phyloP scores from a whole-genome alignment of 2,888 invertebrate genomes.

The Thyatira batis region DNA sequence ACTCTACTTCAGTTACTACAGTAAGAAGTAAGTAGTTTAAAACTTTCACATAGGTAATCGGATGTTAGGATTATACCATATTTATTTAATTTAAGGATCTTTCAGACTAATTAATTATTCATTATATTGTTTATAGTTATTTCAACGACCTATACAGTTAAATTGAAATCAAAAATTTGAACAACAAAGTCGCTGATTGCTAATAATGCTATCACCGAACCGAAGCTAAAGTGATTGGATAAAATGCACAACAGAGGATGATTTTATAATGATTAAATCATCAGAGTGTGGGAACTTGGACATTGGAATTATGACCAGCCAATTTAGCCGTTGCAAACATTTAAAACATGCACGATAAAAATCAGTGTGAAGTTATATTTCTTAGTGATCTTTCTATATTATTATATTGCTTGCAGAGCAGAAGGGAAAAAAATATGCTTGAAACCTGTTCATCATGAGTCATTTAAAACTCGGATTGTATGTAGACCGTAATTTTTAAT shows the following conservation, averaged over 20 bases:
- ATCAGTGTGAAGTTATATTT: background rate
- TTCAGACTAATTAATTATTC: too few species aligned
- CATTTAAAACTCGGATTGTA: background rate
- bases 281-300: background rate
- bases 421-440: background rate
- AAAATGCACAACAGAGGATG: background rate
- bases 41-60: too few species aligned
- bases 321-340: background rate
- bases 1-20: too few species aligned
- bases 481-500: background rate
- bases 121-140: too few species aligned
- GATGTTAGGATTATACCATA: too few species aligned
- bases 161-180: background rate
- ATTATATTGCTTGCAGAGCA: background rate
- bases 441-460: background rate
- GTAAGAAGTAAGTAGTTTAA: too few species aligned
- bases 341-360: background rate
- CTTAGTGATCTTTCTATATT: background rate
- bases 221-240: background rate
- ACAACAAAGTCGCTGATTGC: background rate
- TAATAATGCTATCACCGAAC: too few species aligned
- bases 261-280: background rate
- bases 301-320: background rate
- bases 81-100: too few species aligned
- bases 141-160: too few species aligned